phyloP scores from a whole-genome alignment of 2,888 invertebrate species.

The Cheilosia vernalis region DNA sequence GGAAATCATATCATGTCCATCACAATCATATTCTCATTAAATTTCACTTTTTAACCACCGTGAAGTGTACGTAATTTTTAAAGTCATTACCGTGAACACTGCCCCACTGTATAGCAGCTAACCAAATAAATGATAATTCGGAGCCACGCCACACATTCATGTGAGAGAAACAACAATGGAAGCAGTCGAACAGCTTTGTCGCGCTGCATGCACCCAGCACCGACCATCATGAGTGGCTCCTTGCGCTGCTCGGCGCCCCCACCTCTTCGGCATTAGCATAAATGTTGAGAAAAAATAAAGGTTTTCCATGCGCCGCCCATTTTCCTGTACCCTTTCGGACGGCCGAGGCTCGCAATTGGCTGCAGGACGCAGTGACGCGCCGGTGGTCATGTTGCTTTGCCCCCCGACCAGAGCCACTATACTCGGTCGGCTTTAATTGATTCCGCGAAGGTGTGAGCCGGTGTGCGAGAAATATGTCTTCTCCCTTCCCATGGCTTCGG shows the following conservation, averaged over 20 bases:
- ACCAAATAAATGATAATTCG: conserved; percentile 33
- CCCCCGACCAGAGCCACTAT: conserved; percentile 16
- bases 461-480: conserved; percentile 70
- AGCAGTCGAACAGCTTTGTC: conserved; percentile 66
- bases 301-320: conserved; percentile 73
- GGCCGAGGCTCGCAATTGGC: conserved; percentile 70
- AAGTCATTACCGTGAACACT: conserved; percentile 59
- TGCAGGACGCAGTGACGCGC: conserved; percentile 55
- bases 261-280: conserved; percentile 67
- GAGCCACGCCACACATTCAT: conserved; percentile 41
- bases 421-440: conserved; percentile 61
- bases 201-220: conserved; percentile 43
- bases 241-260: conserved; percentile 49
- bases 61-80: conserved; percentile 44
- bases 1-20: conserved; percentile 61
- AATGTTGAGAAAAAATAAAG: conserved; percentile 32
- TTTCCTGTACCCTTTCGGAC: conserved; percentile 71
- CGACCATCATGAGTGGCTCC: conserved; percentile 56
- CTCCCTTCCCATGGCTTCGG: conserved; percentile 37
- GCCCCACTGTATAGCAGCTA: background rate
- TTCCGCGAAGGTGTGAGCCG: conserved; percentile 72
- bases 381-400: conserved; percentile 63
- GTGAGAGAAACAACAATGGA: conserved; percentile 74
- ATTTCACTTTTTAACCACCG: conserved; percentile 57
- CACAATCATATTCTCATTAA: conserved; percentile 68